Percentiles rank a stretch among this genome's conserved stretches.
Evolutionary conservation across 2,797 vertebrate genomes (phyloP).

Genomic region (Melopsittacus undulatus): DNA sequence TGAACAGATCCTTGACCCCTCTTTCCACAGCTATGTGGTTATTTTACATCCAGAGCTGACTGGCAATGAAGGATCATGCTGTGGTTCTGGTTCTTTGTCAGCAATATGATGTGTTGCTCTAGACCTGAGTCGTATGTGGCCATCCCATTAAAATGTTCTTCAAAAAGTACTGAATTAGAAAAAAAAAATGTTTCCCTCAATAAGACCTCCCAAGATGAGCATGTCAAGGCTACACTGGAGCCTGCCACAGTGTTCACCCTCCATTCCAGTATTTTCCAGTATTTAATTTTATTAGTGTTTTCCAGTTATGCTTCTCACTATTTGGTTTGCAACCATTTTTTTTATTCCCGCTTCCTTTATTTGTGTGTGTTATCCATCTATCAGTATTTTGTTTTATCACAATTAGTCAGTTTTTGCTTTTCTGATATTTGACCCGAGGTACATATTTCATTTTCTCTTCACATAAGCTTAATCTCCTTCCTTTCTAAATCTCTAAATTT

Average conservation of each 20-base stretch:
- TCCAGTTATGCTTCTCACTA: neutral
- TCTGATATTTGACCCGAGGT: neutral
- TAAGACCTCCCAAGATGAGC: neutral
- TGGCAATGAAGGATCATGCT: neutral
- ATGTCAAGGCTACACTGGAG: neutral
- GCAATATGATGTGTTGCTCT: neutral
- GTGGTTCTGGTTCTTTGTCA: neutral
- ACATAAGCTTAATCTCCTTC: constrained; percentile 22
- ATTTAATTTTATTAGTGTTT: neutral
- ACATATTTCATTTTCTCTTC: neutral
- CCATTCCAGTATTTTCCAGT: neutral
- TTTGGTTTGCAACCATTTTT: neutral
- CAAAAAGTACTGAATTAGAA: neutral
- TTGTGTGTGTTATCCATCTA: neutral
- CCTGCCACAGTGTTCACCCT: neutral
- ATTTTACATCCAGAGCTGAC: neutral
- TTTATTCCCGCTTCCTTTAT: neutral
- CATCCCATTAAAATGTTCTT: neutral
- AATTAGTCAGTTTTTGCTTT: neutral
- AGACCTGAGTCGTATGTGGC: neutral
- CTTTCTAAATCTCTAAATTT: constrained; percentile 36
- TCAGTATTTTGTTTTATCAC: constrained; percentile 1
- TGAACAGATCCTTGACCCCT: neutral
- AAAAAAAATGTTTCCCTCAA: neutral
- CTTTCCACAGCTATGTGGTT: neutral